Evolutionary conservation across 2,797 vertebrate species (phyloP), one percentile per base, ranked within the genome.

Genomic region (Clamator glandarius): DNA sequence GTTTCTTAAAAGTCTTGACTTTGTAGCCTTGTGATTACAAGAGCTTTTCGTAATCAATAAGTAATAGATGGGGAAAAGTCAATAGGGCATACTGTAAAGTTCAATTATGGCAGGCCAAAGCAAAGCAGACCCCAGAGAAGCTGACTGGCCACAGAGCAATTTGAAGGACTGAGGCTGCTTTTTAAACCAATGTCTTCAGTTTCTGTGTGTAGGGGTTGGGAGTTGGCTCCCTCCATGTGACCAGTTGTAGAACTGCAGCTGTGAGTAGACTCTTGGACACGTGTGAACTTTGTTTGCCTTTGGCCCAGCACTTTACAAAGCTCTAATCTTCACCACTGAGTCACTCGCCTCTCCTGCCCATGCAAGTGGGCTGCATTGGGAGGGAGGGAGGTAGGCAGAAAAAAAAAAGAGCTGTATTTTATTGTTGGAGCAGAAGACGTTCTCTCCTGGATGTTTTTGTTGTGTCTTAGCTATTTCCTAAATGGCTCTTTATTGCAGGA

Each of bases 401-500:
- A 39, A 39, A 66, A 78, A 73, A 87, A 72, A 76, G 10, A 14
- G 13, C 44, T 77, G 35, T 68, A 16, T 55, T 75, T 78, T 83
- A n/a, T 48, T 92, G 46, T 64, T 33, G 83, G 84, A 89, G 59
- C 46, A 79, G 44, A 77, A 46, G 51, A 36, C 66, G 69, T 80
- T 92, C 77, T 95, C 44, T 89, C 76, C 51, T 80, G 90, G 69
- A 95, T 54, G 11, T 88, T 95, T 58, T 86, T 75, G 7, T 24
- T 29, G 50, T 91, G 54, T 96, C 81, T 87, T 89, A 92, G 85
- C 85, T 83, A 42, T 92, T 89, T 94, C 86, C 51, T 91, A 81
- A 94, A 94, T 91, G 64, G 94, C 4, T 76, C 94, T 80, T 89
- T 95, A 93, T 96, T 58, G 89, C 97, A 98, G 98, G 97, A 96